Evolutionary conservation across 2,797 vertebrate species (phyloP), one percentile per base, ranked within the genome.

Genomic region (Etheostoma nigrum): DNA sequence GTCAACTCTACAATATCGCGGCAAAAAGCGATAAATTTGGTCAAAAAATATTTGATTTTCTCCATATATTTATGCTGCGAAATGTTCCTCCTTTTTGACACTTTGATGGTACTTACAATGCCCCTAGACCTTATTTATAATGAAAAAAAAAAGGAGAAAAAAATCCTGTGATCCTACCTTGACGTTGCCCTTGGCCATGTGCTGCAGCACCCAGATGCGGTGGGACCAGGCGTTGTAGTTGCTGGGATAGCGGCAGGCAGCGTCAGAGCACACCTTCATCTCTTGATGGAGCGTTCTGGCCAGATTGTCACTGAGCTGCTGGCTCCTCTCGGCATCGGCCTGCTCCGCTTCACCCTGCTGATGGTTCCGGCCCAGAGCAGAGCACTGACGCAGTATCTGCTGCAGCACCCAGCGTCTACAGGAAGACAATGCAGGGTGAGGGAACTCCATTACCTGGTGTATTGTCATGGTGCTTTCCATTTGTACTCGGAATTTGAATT

Each of bases 181-280:
- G 67, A 94, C 40, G 81, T 96, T 95, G 74, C 97, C 95, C 78
- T 96, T 95, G 82, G 96, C 97, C 94, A 99, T 91, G 82, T 97
- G 95, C 79, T 98, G 97, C 67, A 99, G 91, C 79, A 99, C 97
- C 98, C 98, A 99, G 89, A 98, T 98, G 58, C 98, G 97, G 91
- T 99, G 98, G 16, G 98, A 99, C 98, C 98, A 99, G 86, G 98
- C 98, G 8, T 99, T 99, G 89, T 99, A 99, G 93, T 99, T 99
- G 91, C 98, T 99, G 76, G 98, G 96, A 57, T 99, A 99, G 33
- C 97, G 96, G 70, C 96, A 94, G 18, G 98, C 97, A 12, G 98
- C 98, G n/a, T 98, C 97, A 10, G 94, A 91, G 84, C 98, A 99
- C 75, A 99, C 96, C 72, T 94, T 96, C 94, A 99, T 97, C 92